These are phyloP conservation scores for Rhinoptilus africanus DNA, from an alignment of 2,113 vertebrate species.

Conservation along the genomic window DNA sequence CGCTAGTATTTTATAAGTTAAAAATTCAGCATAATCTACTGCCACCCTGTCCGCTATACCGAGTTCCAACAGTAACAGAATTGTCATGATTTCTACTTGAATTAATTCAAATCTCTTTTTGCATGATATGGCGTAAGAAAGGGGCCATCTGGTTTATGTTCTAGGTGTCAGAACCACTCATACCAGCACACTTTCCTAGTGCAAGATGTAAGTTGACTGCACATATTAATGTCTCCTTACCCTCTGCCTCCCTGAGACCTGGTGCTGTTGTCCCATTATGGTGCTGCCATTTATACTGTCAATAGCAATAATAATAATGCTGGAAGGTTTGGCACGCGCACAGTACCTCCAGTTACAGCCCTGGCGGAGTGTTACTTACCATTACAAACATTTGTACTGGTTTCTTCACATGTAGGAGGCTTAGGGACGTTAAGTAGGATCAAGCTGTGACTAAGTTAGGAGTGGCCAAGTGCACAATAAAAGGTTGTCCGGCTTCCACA, in stretches of 20 bases:
- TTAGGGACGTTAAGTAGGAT: accelerated
- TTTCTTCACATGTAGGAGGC: not conserved
- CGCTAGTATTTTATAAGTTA: constrained; percentile 34
- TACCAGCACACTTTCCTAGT: constrained; percentile 18
- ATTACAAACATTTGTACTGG: not conserved
- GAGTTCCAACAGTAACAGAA: constrained; percentile 64
- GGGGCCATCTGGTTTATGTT: constrained; percentile 70
- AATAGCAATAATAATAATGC: not conserved
- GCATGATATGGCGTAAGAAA: constrained; percentile 65
- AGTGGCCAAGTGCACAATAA: not conserved
- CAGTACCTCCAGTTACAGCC: not conserved
- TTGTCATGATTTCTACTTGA: constrained; percentile 61
- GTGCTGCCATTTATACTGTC: constrained; percentile 13
- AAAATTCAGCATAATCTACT: constrained; percentile 55
- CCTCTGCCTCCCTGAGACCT: constrained; percentile 35
- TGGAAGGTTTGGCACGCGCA: not conserved
- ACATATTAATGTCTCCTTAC: constrained; percentile 50
- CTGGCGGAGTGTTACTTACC: not conserved
- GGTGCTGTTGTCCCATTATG: constrained; percentile 19
- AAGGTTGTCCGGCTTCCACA: not conserved
- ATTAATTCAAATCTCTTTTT: constrained; percentile 67
- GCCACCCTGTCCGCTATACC: constrained; percentile 45
- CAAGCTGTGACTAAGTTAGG: not conserved
- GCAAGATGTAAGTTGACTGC: constrained; percentile 57
- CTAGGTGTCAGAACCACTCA: constrained; percentile 71